Evolutionary conservation across 2,888 invertebrate species (phyloP).

Genomic region (Caenorhabditis sinica): DNA sequence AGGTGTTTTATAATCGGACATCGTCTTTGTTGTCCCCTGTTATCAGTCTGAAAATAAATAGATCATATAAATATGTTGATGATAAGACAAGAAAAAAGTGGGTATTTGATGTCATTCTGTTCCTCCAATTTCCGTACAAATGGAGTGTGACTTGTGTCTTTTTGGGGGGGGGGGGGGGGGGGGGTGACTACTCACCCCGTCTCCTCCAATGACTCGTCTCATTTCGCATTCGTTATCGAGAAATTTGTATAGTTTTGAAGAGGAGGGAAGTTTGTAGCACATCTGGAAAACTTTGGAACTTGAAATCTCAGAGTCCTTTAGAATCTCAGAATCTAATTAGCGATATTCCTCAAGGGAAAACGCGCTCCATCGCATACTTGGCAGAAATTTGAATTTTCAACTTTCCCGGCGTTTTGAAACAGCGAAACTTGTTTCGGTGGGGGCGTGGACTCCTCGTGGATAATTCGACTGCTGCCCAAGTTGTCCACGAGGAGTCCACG

Average conservation of each 20-base stretch:
- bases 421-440: too few relatives aligned
- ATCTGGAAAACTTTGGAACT: slow-evolving; percentile 21
- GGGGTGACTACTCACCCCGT: background rate
- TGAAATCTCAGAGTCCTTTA: background rate
- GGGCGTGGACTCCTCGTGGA: too few relatives aligned
- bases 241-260: slow-evolving; percentile 1
- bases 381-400: background rate
- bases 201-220: slow-evolving; percentile 18
- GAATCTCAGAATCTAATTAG: background rate
- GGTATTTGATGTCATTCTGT: background rate
- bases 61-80: background rate
- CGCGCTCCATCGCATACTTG: too few relatives aligned
- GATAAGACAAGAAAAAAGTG: too few relatives aligned
- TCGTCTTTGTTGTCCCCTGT: slow-evolving; percentile 12
- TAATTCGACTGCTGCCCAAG: too few relatives aligned
- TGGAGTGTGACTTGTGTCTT: background rate
- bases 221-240: slow-evolving; percentile 5
- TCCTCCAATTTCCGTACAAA: background rate
- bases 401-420: too few relatives aligned
- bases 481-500: too few relatives aligned
- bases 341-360: too few relatives aligned
- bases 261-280: slow-evolving; percentile 20
- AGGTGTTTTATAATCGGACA: slow-evolving; percentile 20
- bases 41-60: slow-evolving; percentile 12
- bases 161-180: too few relatives aligned